Percentiles rank a stretch among this genome's conserved stretches.
Conservation (phyloP, 2,888 invertebrate genomes). For the Agrochola circellaris region DNA sequence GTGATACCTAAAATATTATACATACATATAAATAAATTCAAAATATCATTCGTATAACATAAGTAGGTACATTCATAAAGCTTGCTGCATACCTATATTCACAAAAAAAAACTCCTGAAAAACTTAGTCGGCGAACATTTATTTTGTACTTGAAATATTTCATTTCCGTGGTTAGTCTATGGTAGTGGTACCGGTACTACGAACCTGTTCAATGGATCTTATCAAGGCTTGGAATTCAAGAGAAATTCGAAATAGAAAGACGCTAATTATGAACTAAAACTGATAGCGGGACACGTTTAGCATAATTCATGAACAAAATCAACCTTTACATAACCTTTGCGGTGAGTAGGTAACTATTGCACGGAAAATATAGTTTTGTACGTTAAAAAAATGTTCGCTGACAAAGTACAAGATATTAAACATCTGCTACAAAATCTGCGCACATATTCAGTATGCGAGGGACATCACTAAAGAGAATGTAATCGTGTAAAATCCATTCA, state of each 20-base stretch:
- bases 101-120: constrained; percentile 70
- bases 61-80: constrained; percentile 85
- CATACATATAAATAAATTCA: constrained; percentile 84
- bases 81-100: constrained; percentile 81
- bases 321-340: constrained; percentile 24
- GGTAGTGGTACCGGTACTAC: constrained; percentile 17
- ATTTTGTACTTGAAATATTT: constrained; percentile 36
- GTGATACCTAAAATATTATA: constrained; percentile 76
- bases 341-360: background rate
- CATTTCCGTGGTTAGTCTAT: constrained; percentile 32
- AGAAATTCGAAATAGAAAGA: constrained; percentile 52
- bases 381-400: constrained; percentile 63
- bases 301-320: constrained; percentile 43
- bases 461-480: constrained; percentile 81
- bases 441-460: constrained; percentile 79
- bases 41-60: constrained; percentile 80
- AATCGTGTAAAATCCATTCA: constrained; percentile 80
- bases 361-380: constrained; percentile 14
- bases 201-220: constrained; percentile 38
- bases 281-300: constrained; percentile 38
- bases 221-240: constrained; percentile 40
- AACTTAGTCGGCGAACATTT: constrained; percentile 74
- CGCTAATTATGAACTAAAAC: constrained; percentile 48
- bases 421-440: constrained; percentile 69
- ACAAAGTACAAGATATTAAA: constrained; percentile 61